Base-by-base conservation (phyloP, 2,888 invertebrate species). In the Fragum fragum region DNA sequence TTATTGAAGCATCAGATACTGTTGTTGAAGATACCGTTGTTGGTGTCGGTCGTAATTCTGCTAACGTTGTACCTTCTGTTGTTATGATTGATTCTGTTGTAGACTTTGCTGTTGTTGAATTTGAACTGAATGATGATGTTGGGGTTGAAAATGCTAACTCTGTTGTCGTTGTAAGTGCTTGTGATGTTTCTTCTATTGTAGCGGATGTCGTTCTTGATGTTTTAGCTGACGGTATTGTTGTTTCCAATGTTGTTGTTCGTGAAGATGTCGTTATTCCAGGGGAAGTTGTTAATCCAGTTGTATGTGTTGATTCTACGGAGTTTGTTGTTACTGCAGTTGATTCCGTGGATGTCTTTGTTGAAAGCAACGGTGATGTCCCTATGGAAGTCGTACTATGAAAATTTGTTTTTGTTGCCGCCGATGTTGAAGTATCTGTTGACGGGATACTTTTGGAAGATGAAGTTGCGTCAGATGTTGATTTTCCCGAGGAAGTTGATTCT, bases 181-280 rank as follows among this genome's bases (percentile, higher is more conserved):
- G 32, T 9, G 32, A n/a, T 36, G 32, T 36, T 36, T 36, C 5
- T 36, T 47, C 7, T 9, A 47, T 21, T 18, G 52, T 16, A 11
- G 73, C 32, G 23, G 76, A 23, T 47, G 74, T 70, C 29, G 75
- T 55, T 47, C 63, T 68, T 36, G 68, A 23, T 55, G 80, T 29
- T 42, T 3, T 23, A 16, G 26, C 47, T 39, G 36, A 32, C 11
- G 36, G 47, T 0, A 16, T 57, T 73, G 66, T 23, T 36, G 29
- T 53, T 66, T 72, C 18, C 16, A 36, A 7, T 36, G 32, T 36
- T 36, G 3, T n/a, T n/a, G 36, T 16, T 57, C 21, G n/a, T 57
- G 57, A 11, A 16, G 32, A 18, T 32, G 66, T 21, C n/a, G 28
- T 23, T 1, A 5, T 29, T 63, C 9, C 26, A 39, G 47, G n/a